Percentiles rank a stretch among this genome's conserved stretches.
Conservation (phyloP, 2,888 invertebrate genomes). For the Heteromyza rotundicornis region DNA sequence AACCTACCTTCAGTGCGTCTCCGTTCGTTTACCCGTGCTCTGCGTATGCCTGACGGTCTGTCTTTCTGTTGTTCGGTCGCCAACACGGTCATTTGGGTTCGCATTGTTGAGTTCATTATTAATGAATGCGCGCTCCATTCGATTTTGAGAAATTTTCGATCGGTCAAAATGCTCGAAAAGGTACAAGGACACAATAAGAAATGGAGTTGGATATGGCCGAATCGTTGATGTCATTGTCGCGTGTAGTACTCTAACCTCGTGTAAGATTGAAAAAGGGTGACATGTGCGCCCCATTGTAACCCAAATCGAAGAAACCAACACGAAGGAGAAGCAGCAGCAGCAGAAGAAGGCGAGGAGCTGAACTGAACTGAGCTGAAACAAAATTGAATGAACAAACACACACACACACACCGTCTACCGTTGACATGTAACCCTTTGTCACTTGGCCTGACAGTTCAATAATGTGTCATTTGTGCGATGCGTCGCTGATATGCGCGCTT, state of each 20-base stretch:
- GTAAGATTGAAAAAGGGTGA: slow-evolving; percentile 10
- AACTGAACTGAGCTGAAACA: background rate
- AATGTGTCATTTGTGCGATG: slow-evolving; percentile 45
- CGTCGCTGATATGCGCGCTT: slow-evolving; percentile 5
- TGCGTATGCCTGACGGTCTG: too few relatives aligned
- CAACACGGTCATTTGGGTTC: slow-evolving; percentile 31
- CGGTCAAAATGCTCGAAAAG: slow-evolving; percentile 17
- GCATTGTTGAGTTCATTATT: slow-evolving; percentile 33
- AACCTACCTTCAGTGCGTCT: background rate
- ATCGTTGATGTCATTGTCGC: background rate
- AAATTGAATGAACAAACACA: slow-evolving; percentile 14
- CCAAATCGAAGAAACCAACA: too few relatives aligned
- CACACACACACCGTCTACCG: too few relatives aligned
- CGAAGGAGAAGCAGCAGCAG: too few relatives aligned
- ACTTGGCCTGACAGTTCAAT: slow-evolving; percentile 53
- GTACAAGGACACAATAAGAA: slow-evolving; percentile 13
- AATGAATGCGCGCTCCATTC: slow-evolving; percentile 26
- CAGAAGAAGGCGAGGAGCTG: background rate
- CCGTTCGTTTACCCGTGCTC: too few relatives aligned
- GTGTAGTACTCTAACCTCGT: too few relatives aligned
- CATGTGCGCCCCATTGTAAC: too few relatives aligned
- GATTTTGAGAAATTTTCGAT: slow-evolving; percentile 20
- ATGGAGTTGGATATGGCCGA: slow-evolving; percentile 13
- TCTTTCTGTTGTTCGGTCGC: slow-evolving; percentile 46
- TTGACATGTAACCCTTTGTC: slow-evolving; percentile 53